phyloP scores from a whole-genome alignment of 2,113 vertebrate species.

The Aphyosemion australe region DNA sequence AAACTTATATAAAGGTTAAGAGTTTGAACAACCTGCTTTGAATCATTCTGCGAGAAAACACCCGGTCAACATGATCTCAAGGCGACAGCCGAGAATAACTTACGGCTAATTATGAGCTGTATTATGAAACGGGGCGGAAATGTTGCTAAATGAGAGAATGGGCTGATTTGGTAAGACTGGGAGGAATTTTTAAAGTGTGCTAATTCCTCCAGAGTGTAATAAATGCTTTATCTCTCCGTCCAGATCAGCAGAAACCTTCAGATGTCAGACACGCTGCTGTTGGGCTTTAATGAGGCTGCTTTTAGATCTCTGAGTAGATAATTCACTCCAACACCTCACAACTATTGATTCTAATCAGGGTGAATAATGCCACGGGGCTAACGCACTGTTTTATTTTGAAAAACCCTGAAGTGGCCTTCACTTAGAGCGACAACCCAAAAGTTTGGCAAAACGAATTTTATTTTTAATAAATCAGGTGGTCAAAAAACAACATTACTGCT shows the following conservation, averaged over 20 bases:
- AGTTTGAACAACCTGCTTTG: constrained; percentile 13
- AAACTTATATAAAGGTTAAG: no score
- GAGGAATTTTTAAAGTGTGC: constrained; percentile 35
- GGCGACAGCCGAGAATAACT: constrained; percentile 28
- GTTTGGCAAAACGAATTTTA: no score
- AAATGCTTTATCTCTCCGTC: constrained; percentile 50
- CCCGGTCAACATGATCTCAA: constrained; percentile 22
- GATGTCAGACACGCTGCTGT: constrained; percentile 53
- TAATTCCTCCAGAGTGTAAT: constrained; percentile 52
- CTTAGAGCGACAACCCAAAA: neutral
- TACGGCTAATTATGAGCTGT: constrained; percentile 27
- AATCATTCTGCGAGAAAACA: constrained; percentile 8
- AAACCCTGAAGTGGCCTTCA: no score
- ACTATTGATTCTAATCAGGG: constrained; percentile 48
- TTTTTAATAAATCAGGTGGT: no score
- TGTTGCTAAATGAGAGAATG: constrained; percentile 15
- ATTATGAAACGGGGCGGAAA: constrained; percentile 28
- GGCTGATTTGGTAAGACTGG: constrained; percentile 12
- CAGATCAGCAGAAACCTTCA: constrained; percentile 41
- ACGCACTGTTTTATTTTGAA: no score
- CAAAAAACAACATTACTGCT: no score
- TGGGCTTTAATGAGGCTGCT: no score
- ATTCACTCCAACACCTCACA: constrained; percentile 38
- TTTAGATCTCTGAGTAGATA: constrained; percentile 41
- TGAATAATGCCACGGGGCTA: constrained; percentile 32